Evolutionary conservation across 1,140 invertebrate genomes (phyloP).

Genomic region (Lucilia sericata): DNA sequence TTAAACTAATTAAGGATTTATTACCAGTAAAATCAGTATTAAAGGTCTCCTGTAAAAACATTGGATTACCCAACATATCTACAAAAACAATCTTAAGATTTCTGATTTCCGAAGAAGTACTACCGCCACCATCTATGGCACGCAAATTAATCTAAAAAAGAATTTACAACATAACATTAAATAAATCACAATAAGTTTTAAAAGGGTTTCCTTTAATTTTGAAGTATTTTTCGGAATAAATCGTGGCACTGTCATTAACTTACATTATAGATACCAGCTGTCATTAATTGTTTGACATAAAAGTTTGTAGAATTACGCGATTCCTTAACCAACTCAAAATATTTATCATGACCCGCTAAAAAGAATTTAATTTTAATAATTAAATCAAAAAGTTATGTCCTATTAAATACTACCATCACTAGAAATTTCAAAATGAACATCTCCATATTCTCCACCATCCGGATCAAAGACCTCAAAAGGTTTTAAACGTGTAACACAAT

Average conservation of each 20-base stretch:
- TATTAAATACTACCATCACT: constrained; percentile 17
- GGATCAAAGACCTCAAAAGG: constrained; percentile 46
- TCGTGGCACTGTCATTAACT: not conserved
- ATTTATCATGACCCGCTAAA: constrained; percentile 39
- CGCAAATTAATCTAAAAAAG: constrained; percentile 37
- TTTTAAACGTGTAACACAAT: constrained; percentile 49
- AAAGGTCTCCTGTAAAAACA: constrained; percentile 53
- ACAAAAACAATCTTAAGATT: constrained; percentile 64
- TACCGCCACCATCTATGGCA: constrained; percentile 48
- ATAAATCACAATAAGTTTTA: too few relatives aligned
- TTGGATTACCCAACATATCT: constrained; percentile 67
- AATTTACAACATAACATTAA: too few relatives aligned
- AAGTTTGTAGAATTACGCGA: constrained; percentile 41
- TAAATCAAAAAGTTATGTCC: too few relatives aligned
- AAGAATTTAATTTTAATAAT: not conserved
- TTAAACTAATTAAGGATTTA: too few relatives aligned
- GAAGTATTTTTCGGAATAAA: too few relatives aligned
- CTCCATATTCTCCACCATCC: constrained; percentile 49
- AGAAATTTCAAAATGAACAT: constrained; percentile 45
- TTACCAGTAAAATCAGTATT: constrained; percentile 52
- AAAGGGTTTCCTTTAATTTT: too few relatives aligned
- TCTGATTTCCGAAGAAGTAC: constrained; percentile 1
- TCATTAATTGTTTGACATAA: not conserved
- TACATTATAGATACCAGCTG: constrained; percentile 40
- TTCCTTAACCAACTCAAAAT: constrained; percentile 47